Evolutionary conservation across 2,888 invertebrate genomes (phyloP), one percentile per base, ranked within the genome.

Genomic region (Drosophila tripunctata): DNA sequence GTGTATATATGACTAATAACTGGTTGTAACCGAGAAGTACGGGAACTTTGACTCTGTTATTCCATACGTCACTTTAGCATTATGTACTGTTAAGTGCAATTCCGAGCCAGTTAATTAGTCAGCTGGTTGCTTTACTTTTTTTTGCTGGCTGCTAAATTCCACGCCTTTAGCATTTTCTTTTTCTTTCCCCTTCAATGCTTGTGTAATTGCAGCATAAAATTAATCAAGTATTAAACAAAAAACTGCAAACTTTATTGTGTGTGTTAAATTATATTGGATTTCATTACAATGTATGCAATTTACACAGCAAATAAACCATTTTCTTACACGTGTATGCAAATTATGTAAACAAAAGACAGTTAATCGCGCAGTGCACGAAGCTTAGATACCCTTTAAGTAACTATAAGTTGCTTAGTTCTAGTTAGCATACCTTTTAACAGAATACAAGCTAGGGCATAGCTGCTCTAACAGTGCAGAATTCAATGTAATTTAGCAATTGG

Each of bases 401-500:
- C 12, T 22, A 2, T 19, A 12, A 41, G 22, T 4, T 1, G 8
- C 5, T 14, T 0, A 12, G 0, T 14, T 2, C 2, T 41, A 0
- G 4, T 3, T 22, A n/a, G 4, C 10, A 10, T 17, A n/a, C 15
- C 14, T 14, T 15, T 2, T 7, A 35, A 1, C 0, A 5, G 0
- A 6, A 7, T 7, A 2, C 2, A 22, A 35, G 15, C 1, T 17
- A 6, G 41, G 22, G 6, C 10, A 15, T 36, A 38, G 19, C 27
- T 38, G 10, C 0, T 10, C 24, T 24, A 12, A 22, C 19, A 14
- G 7, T 67, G 54, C 67, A 62, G 58, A 72, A 67, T 56, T 67
- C 36, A 67, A 75, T 78, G 67, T 44, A 45, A 81, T 75, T 81
- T 51, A 58, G 38, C 38, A 35, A 58, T 10, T 43, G 17, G 51